Conservation (phyloP, 2,113 vertebrate species). For the Macquaria ambigua region DNA sequence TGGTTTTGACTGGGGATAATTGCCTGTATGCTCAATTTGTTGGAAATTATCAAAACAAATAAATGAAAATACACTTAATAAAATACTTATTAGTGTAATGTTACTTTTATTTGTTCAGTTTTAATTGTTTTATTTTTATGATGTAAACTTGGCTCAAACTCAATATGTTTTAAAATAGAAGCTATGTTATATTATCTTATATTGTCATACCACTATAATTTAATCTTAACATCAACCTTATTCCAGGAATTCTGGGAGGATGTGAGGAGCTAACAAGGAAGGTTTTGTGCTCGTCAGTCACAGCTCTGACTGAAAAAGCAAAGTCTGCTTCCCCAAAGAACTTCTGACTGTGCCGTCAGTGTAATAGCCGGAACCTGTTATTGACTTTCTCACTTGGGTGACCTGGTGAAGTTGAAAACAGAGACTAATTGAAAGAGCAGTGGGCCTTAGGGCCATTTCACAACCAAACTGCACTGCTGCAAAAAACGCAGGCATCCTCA, state of each 20-base stretch:
- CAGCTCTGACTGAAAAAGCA: conserved; percentile 24
- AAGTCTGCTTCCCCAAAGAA: neutral
- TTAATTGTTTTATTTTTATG: neutral
- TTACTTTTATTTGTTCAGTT: neutral
- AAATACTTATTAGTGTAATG: neutral
- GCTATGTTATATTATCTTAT: too few species aligned
- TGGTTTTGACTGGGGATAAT: neutral
- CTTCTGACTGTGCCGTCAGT: conserved; percentile 10
- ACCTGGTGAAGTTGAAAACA: conserved; percentile 32
- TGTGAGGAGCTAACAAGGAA: neutral
- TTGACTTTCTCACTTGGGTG: conserved; percentile 45
- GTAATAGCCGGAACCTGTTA: conserved; percentile 33
- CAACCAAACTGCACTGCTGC: neutral
- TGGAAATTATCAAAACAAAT: neutral
- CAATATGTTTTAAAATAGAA: neutral
- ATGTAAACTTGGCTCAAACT: neutral
- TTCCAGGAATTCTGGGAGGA: neutral
- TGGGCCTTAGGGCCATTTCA: neutral
- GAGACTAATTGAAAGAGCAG: conserved; percentile 52
- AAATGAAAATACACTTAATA: neutral
- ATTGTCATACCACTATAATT: neutral
- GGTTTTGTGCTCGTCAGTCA: neutral
- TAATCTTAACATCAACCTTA: neutral
- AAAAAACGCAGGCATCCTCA: neutral
- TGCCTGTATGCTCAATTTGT: neutral